Conservation (phyloP, 1,140 invertebrate species). For the Oncopodura yosiiana region DNA sequence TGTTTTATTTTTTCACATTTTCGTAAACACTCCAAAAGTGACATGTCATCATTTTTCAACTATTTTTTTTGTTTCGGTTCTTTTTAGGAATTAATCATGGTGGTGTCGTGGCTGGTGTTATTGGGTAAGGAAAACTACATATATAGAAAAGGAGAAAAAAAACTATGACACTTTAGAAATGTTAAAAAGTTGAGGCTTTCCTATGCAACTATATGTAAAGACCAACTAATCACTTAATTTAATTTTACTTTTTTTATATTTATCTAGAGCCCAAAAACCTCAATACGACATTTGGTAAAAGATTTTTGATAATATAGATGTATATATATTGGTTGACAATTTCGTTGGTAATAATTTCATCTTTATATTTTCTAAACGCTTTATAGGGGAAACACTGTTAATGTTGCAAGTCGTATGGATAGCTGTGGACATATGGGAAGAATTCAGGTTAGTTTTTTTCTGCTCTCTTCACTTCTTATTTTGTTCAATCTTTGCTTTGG, state of each 20-base stretch:
- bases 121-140: conserved; percentile 43
- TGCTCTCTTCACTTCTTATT: background rate
- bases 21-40: too few relatives aligned
- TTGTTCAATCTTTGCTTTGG: background rate
- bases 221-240: background rate
- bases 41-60: too few relatives aligned
- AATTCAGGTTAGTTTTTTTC: conserved; percentile 53
- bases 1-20: too few relatives aligned
- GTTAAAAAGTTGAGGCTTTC: conserved; percentile 4
- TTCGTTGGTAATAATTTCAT: too few relatives aligned
- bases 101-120: conserved; percentile 85
- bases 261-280: conserved; percentile 73
- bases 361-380: too few relatives aligned
- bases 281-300: conserved; percentile 88
- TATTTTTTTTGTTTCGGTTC: conserved; percentile 14
- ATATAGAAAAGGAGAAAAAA: background rate
- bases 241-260: background rate
- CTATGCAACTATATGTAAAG: background rate
- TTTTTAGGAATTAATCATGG: conserved; percentile 78
- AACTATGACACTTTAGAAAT: background rate
- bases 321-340: too few relatives aligned
- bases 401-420: conserved; percentile 90
- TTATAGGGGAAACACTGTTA: conserved; percentile 98
- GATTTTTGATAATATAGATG: too few relatives aligned
- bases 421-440: conserved; percentile 81